Base-by-base conservation (phyloP, 2,113 vertebrate genomes). In the Salvelinus alpinus region DNA sequence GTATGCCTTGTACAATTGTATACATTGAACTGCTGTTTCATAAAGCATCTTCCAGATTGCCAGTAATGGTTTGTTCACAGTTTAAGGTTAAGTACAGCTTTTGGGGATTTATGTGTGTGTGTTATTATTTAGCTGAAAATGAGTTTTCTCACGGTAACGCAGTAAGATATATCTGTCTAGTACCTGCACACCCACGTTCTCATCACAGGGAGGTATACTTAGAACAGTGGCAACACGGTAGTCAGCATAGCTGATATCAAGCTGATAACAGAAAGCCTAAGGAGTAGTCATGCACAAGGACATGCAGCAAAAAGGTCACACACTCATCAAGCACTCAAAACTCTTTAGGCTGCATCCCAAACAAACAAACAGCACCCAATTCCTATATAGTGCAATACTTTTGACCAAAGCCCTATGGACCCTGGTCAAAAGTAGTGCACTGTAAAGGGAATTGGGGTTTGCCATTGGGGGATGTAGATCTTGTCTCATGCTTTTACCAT, bases 1-100 rank as follows among this genome's bases (percentile, higher is more conserved):
- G 68, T 70, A 82, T 74, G 67, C 79, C 76, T 80, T 84, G 68
- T 86, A 82, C 82, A 86, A 71, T 74, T 92, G 80, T 88, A 80
- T 71, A 84, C 62, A 59, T 81, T 64, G 57, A 71, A 70, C 69
- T 48, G n/a, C 20, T 70, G 44, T 70, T 70, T 22, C 65, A 82
- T 78, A 64, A 38, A 47, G n/a, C 67, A 76, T 72, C 72, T 79
- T 87, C 82, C 47, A 66, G n/a, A 70, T 72, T 72, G 44, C 71
- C 64, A 70, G n/a, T 59, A 84, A 22, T 75, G 78, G 24, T 72
- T 70, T 81, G 51, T 72, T 79, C n/a, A 81, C 69, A 31, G 27
- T 38, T 62, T 62, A 54, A 54, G 16, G 51, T 54, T 62, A 24
- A 62, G 54, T 38, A 71, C 70, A 72, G 18, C n/a, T 71, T 27